Evolutionary conservation across 1,140 invertebrate species (phyloP), one percentile per base, ranked within the genome.

Genomic region (Papilio polyxenes): DNA sequence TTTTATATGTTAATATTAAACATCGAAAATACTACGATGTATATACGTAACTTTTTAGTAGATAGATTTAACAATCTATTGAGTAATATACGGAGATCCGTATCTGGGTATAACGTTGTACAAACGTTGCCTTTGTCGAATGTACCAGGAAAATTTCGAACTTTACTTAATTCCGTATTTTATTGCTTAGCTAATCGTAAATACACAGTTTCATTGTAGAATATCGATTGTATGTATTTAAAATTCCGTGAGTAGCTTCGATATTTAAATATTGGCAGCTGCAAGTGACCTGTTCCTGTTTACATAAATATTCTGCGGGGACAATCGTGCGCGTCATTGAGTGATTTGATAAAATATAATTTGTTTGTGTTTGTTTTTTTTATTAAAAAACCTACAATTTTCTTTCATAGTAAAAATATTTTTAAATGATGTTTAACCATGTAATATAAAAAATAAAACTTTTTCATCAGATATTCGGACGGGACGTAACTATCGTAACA

Each of bases 241-340:
- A 72, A 37, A 72, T 72, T 72, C 65, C 23, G 23, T 37, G 10
- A 72, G 65, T 37, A 20, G 31, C 31, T 72, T 72, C 13, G 31
- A 72, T 37, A 37, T 72, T 37, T 37, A 72, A 72, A 37, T 37
- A 37, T 37, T 72, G 65, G 65, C 65, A 72, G 31, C 31, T 37
- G 65, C 65, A 72, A 72, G 20, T 9, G 65, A 72, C 37, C 23
- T 40, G 65, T 72, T 72, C 65, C 65, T 72, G 11, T 37, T 72
- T 11, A 7, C 31, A 37, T 72, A 72, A 72, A 72, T 40, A 72
- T 72, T 37, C 65, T 72, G 23, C 13, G 20, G 62, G 62, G 13
- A 37, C 10, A 23, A 37, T 37, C 62, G 62, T 69, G 62, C 23
- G 31, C 6, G 65, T 20, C 65, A 72, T 72, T 72, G 31, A 40